Evolutionary conservation across 2,888 invertebrate species (phyloP).

Genomic region (Hemithea aestivaria): DNA sequence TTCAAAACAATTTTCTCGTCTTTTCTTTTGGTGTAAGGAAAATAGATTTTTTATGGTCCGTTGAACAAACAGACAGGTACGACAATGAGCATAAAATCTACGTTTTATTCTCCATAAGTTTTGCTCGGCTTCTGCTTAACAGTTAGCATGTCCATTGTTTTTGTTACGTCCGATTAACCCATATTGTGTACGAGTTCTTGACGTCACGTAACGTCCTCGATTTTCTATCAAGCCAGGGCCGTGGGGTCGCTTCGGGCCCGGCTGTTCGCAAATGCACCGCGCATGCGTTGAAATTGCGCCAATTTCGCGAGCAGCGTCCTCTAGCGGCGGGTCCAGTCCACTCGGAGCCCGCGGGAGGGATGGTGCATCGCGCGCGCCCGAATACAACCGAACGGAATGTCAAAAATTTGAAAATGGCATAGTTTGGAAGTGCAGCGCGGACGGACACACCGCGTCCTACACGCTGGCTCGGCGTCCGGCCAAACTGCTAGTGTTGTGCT

Average conservation of each 20-base stretch:
- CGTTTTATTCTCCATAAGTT: no score
- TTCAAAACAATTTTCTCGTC: slow-evolving; percentile 51
- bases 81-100: neutral
- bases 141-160: slow-evolving; percentile 48
- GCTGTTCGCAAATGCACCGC: slow-evolving; percentile 60
- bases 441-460: slow-evolving; percentile 32
- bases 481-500: slow-evolving; percentile 43
- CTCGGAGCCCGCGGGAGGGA: slow-evolving; percentile 54
- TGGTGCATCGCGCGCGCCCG: slow-evolving; percentile 60
- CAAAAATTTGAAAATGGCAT: slow-evolving; percentile 65
- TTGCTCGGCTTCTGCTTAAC: slow-evolving; percentile 6
- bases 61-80: slow-evolving; percentile 44
- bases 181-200: slow-evolving; percentile 65
- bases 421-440: slow-evolving; percentile 54
- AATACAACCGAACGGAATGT: slow-evolving; percentile 54
- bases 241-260: slow-evolving; percentile 66
- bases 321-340: slow-evolving; percentile 65
- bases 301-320: slow-evolving; percentile 73
- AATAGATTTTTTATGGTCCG: slow-evolving; percentile 45
- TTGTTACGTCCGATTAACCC: slow-evolving; percentile 69
- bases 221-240: slow-evolving; percentile 71
- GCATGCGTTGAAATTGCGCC: slow-evolving; percentile 77
- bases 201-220: slow-evolving; percentile 77
- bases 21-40: slow-evolving; percentile 42
- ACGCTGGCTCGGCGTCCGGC: slow-evolving; percentile 9